Conservation (phyloP, 2,113 vertebrate genomes). For the Lycaon pictus region DNA sequence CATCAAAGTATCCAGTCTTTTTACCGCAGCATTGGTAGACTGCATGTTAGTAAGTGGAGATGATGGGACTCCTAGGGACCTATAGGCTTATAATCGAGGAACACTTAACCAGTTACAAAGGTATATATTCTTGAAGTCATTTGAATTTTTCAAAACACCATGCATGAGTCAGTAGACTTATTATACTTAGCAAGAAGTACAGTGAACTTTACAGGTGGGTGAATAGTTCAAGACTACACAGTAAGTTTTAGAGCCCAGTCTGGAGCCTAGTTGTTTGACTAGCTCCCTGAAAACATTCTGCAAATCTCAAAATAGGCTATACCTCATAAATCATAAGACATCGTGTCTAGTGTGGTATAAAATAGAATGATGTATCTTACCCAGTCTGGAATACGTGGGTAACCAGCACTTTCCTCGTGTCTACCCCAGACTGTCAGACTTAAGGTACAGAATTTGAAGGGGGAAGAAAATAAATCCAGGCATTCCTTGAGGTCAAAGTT, state of each 20-base stretch:
- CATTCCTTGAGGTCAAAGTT: not conserved
- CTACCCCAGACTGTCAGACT: not conserved
- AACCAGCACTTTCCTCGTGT: not conserved
- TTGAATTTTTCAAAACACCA: not conserved
- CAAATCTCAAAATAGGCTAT: not conserved
- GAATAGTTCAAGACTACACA: not conserved
- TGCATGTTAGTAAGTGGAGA: not conserved
- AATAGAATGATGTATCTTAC: not conserved
- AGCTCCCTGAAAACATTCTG: not conserved
- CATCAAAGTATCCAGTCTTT: not conserved
- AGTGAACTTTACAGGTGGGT: not conserved
- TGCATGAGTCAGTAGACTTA: not conserved
- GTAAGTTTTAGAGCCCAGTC: not conserved
- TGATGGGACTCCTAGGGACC: not conserved
- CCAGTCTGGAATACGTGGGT: not conserved
- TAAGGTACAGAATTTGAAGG: not conserved
- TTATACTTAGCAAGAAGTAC: not conserved
- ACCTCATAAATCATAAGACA: not conserved
- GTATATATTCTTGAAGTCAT: not conserved
- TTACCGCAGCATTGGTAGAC: not conserved
- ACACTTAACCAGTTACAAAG: not conserved
- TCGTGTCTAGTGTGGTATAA: not conserved
- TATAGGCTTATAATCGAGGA: not conserved
- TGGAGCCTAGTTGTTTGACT: not conserved
- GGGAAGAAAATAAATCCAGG: not conserved